Base-by-base conservation (phyloP, 2,888 invertebrate genomes). In the Drosophila kanekoi region DNA sequence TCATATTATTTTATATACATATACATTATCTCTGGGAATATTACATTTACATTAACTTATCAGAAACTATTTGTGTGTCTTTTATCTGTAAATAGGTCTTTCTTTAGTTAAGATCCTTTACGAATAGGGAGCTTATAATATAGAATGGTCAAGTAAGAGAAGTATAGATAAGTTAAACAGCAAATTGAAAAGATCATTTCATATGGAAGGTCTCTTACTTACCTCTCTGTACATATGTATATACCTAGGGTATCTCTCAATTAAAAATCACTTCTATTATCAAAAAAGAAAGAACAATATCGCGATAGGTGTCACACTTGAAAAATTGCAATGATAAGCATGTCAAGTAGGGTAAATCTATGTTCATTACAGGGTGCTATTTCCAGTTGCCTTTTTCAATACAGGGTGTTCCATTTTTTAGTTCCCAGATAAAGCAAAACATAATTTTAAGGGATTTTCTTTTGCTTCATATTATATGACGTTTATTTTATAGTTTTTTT, bases 401-500 rank as follows among this genome's bases (percentile, higher is more conserved):
- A n/a, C 2, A 20, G 37, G 23, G 37, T 37, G 23, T 23, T 37
- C 11, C 14, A 0, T 2, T 4, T 6, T 11, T 35, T 4, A 4
- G 9, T 8, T 4, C 8, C 9, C 5, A 23, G 37, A 28, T 32
- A 1, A 61, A 38, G 41, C 35, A 49, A 49, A 54, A n/a, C n/a
- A n/a, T 20, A 49, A 49, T 9, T 32, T 13, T 6, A 4, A 10
- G 11, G 35, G 0, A 13, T 1, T 4, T n/a, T 2, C n/a, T 13
- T 53, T 23, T 56, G 43, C 47, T 78, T 64, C 72, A 87, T 67
- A 62, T 76, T 59, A 69, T 76, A 73, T 73, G 57, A 57, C 54
- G 32, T 88, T 88, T 84, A 76, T 81, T 87, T 68, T 60, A 47
- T 72, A 54, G 20, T 47, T 5, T 23, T 23, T 38, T 59, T 49